Conservation (phyloP, 2,888 invertebrate genomes). For the Gymnosoma rotundatum region DNA sequence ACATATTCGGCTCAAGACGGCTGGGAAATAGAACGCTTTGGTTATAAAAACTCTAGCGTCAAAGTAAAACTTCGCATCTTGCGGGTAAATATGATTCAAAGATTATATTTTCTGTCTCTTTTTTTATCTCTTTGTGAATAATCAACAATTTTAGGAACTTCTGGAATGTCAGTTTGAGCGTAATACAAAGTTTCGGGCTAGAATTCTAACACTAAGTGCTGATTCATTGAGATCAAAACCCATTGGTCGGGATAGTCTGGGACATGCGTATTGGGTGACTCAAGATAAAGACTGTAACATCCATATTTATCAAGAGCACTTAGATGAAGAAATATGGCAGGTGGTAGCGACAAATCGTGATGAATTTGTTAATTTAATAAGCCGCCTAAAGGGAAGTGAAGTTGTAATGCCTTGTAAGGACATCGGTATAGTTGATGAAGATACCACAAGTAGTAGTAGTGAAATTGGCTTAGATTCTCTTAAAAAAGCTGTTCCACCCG, state of each 20-base stretch:
- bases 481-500: constrained; percentile 74
- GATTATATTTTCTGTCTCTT: background rate
- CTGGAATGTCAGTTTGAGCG: constrained; percentile 97
- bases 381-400: constrained; percentile 88
- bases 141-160: constrained; percentile 85
- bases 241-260: constrained; percentile 94
- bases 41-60: constrained; percentile 95
- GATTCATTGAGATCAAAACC: constrained; percentile 93
- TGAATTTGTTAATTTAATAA: constrained; percentile 90
- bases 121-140: background rate
- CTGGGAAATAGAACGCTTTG: constrained; percentile 97
- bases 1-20: constrained; percentile 93
- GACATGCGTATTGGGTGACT: constrained; percentile 97
- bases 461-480: constrained; percentile 71
- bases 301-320: constrained; percentile 96
- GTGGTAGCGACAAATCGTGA: constrained; percentile 93
- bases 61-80: constrained; percentile 94
- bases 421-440: constrained; percentile 85
- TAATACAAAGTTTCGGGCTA: constrained; percentile 95
- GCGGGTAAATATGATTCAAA: constrained; percentile 85
- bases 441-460: constrained; percentile 85
- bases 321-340: constrained; percentile 98
- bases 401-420: constrained; percentile 83
- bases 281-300: constrained; percentile 94
- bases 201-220: constrained; percentile 90